A percentile compares a stretch with the other conserved stretches of the same genome.
phyloP scores from a whole-genome alignment of 2,888 invertebrate species.

The Scelioninae gen. 2 region DNA sequence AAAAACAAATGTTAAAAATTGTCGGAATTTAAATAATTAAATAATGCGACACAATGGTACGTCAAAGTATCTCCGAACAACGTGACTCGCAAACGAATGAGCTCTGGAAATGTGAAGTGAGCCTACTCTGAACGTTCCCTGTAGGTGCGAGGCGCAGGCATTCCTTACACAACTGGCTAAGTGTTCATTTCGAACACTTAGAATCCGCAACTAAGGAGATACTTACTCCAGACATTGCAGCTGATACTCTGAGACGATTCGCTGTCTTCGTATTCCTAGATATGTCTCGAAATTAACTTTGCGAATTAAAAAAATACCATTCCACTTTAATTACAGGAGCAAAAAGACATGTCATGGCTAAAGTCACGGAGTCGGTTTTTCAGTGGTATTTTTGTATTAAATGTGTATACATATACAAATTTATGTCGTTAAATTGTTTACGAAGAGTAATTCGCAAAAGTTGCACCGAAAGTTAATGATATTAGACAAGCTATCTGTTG shows the following conservation, averaged over 20 bases:
- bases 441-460: too few species aligned
- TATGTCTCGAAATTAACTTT: too few species aligned
- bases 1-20: neutral
- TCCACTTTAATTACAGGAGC: too few species aligned
- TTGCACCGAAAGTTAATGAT: too few species aligned
- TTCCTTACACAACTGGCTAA: constrained; percentile 17
- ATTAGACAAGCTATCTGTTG: too few species aligned
- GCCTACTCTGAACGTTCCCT: constrained; percentile 14
- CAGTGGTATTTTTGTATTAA: too few species aligned
- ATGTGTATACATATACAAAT: too few species aligned
- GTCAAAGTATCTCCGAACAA: constrained; percentile 9
- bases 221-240: neutral
- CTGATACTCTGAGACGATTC: constrained; percentile 1
- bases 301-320: too few species aligned
- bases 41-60: constrained; percentile 2
- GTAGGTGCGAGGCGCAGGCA: too few species aligned
- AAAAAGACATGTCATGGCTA: too few species aligned
- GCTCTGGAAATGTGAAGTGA: constrained; percentile 18
- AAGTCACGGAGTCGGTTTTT: too few species aligned
- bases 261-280: neutral
- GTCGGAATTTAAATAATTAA: neutral
- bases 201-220: constrained; percentile 11
- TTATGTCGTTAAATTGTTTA: too few species aligned
- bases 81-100: constrained; percentile 26
- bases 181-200: constrained; percentile 25